Base-by-base conservation (phyloP, 1,140 invertebrate genomes). In the Stegodyphus dumicola region DNA sequence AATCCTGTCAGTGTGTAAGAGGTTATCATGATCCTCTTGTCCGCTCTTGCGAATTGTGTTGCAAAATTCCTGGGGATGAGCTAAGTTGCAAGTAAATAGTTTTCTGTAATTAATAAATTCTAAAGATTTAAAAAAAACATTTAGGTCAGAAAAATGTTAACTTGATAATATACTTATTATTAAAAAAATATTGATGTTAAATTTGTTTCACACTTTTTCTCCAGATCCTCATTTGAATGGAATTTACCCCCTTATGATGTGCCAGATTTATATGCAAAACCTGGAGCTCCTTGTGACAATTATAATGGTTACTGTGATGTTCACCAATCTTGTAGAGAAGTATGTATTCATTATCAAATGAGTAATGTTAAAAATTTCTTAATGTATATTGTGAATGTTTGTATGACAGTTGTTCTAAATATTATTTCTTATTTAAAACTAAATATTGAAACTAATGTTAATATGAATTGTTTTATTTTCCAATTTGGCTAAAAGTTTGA, bases 231-330 rank as follows among this genome's bases (percentile, higher is more conserved):
- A 17, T 97, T 97, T 90, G 94, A 95, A 88, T 97, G 96, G 96
- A 97, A 97, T 90, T 93, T 94, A 48, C 92, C 93, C 54, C 96
- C 96, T 0, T 96, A 95, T 89, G 95, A 97, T 91, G 95, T 98
- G 87, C 96, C 96, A 0, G 95, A 97, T 88, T 95, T 97, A 94
- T 96, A 94, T 91, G 95, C 95, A 10, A 98, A 98, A 89, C 88
- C 90, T 89, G 92, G 92, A 49, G 92, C 92, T 6, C 98, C 98
- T 0, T 99, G 98, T 91, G 98, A 99, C 90, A 96, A 99, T 90
- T 99, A 99, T 91, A 97, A 97, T 89, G 98, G 98, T 88, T 99
- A 99, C 91, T 99, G 98, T 92, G 98, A 99, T 92, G 97, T 99
- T 60, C 99, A 99, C 91, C 96, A 98, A 91, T 97, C 97, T 89